Evolutionary conservation across 2,888 invertebrate genomes (phyloP), one percentile per base, ranked within the genome.

Genomic region (Nipponacmea schrenckii): DNA sequence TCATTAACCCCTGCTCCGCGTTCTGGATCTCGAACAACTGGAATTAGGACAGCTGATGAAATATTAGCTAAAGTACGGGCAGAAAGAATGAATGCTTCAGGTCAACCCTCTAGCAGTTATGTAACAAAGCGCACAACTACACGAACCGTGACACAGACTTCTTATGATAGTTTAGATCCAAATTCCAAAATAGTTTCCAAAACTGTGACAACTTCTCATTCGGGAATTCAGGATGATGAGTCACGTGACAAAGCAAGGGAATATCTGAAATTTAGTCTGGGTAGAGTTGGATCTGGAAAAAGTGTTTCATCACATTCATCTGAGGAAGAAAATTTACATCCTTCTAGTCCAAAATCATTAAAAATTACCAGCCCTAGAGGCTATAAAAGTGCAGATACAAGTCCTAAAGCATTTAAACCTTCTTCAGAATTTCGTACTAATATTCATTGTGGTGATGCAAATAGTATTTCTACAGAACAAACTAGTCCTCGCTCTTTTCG

Each of bases 1-100:
- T 63, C 68, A n/a, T 63, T 69, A 27, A 45, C 63, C 20, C 63
- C 62, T 20, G 27, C 63, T n/a, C 31, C 31, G 45, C 46, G 15
- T 8, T 39, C 56, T 12, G 20, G 8, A 56, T 20, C 56, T 10
- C 56, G 56, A 56, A 56, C 56, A 56, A 56, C 56, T 2, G 56
- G 56, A 20, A 56, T 56, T 24, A 56, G 24, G 24, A 56, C 56
- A 56, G 56, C 56, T 24, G 56, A 56, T 56, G 56, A 56, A 56
- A 56, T 56, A 24, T 56, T 56, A 56, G 56, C 56, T 12, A 56
- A 56, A 56, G 56, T 56, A 3, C 56, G 56, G 0, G 56, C 56
- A 3, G 56, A 56, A 24, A 56, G 56, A 56, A 20, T 56, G 20
- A 56, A 56, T 56, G 56, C 56, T 24, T 24, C 20, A 10, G 56